Percentiles rank a stretch among this genome's conserved stretches.
phyloP scores from a whole-genome alignment of 2,113 vertebrate genomes.

The Pollachius pollachius region DNA sequence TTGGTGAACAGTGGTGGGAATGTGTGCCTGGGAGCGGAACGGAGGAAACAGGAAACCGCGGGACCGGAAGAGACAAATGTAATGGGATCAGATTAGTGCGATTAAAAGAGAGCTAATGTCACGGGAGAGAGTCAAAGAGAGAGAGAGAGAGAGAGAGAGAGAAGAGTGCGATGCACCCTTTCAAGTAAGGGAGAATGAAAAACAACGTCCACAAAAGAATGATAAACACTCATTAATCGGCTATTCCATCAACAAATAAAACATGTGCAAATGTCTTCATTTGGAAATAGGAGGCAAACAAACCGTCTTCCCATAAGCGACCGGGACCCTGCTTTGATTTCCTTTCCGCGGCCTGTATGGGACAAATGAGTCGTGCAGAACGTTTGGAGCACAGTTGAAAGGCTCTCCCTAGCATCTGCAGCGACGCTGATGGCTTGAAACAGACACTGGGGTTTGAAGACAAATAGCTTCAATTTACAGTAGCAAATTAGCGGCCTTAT shows the following conservation, averaged over 20 bases:
- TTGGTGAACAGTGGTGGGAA: slow-evolving; percentile 49
- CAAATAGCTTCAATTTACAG: slow-evolving; percentile 73
- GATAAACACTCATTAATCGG: not conserved
- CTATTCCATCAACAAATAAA: too few relatives aligned
- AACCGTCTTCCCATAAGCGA: too few relatives aligned
- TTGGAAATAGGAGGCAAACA: too few relatives aligned
- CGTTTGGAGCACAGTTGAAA: slow-evolving; percentile 25
- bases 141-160: slow-evolving; percentile 8
- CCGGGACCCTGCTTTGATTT: too few relatives aligned
- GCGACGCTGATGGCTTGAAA: slow-evolving; percentile 59
- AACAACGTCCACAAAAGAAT: not conserved
- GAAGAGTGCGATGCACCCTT: not conserved
- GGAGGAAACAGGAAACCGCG: slow-evolving; percentile 9
- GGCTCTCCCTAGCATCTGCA: slow-evolving; percentile 21
- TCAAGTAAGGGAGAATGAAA: too few relatives aligned
- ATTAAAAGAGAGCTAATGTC: slow-evolving; percentile 30
- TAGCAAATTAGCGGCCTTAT: slow-evolving; percentile 72
- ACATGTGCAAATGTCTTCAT: too few relatives aligned
- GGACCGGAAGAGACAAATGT: slow-evolving; percentile 10
- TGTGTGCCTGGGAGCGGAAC: slow-evolving; percentile 36
- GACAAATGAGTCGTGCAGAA: too few relatives aligned
- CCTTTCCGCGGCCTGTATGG: too few relatives aligned
- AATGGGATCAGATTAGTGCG: slow-evolving; percentile 46
- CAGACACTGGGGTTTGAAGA: slow-evolving; percentile 66
- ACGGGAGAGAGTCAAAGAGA: slow-evolving; percentile 14